A percentile compares a stretch with the other conserved stretches of the same genome.
phyloP scores from a whole-genome alignment of 1,140 invertebrate species.

The Geopemphigus sp. region DNA sequence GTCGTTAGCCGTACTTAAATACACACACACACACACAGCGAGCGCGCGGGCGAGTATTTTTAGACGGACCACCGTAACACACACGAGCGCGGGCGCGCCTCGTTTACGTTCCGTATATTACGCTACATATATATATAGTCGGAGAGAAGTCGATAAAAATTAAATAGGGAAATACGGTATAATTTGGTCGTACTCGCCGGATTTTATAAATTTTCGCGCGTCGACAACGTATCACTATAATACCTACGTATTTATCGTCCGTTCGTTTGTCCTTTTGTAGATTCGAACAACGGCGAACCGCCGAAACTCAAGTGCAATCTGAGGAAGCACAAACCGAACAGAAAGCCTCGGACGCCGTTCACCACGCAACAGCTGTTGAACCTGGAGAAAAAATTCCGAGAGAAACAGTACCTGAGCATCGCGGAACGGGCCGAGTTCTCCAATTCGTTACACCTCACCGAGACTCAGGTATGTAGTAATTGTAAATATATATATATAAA shows the following conservation, averaged over 20 bases:
- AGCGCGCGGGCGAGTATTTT: no score
- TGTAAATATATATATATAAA: no score
- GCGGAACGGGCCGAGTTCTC: conserved; percentile 96
- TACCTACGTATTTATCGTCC: no score
- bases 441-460: conserved; percentile 86
- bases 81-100: no score
- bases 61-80: no score
- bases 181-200: no score
- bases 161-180: no score
- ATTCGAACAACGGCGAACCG: conserved; percentile 64
- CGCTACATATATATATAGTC: no score
- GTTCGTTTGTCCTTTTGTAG: conserved; percentile 51
- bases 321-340: conserved; percentile 91
- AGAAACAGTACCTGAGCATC: conserved; percentile 95
- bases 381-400: conserved; percentile 92
- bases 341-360: conserved; percentile 96
- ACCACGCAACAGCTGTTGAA: conserved; percentile 92
- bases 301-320: conserved; percentile 89
- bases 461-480: conserved; percentile 92
- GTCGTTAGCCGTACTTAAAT: not conserved
- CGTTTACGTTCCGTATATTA: no score
- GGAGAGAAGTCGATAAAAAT: no score
- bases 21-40: not conserved
- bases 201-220: no score
- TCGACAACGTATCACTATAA: no score